Conservation (phyloP, 2,888 invertebrate species). For the Nyleta sp. region DNA sequence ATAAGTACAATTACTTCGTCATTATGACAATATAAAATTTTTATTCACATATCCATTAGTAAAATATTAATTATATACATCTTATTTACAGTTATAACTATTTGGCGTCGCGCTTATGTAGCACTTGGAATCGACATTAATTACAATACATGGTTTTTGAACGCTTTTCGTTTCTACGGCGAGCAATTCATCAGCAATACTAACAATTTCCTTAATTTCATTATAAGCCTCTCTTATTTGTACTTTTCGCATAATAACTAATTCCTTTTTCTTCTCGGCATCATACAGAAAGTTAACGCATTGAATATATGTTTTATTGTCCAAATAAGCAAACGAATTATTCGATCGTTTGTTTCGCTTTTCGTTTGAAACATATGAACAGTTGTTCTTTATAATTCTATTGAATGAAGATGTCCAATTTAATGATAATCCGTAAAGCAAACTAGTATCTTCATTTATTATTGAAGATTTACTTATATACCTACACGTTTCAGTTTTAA, state of each 20-base stretch:
- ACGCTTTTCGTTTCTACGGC: not conserved
- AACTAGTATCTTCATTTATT: not conserved
- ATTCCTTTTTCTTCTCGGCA: not conserved
- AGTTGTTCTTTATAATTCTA: constrained; percentile 2
- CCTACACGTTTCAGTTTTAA: not conserved
- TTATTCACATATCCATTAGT: too few relatives aligned
- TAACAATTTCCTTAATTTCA: not conserved
- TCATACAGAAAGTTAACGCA: constrained; percentile 11
- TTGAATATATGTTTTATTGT: not conserved
- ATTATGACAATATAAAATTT: too few relatives aligned
- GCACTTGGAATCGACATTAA: not conserved
- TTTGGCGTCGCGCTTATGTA: not conserved
- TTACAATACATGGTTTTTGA: constrained; percentile 3
- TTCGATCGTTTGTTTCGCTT: constrained; percentile 2
- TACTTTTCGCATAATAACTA: not conserved
- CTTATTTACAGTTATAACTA: constrained; percentile 14
- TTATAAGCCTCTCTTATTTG: not conserved
- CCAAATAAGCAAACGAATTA: not conserved
- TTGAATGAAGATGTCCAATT: not conserved
- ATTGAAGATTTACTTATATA: constrained; percentile 3
- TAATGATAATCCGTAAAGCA: not conserved
- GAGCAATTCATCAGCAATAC: not conserved
- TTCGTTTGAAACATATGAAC: not conserved
- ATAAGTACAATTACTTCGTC: too few relatives aligned
- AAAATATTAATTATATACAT: too few relatives aligned